phyloP scores from a whole-genome alignment of 2,113 vertebrate species.

The Pangasianodon gigas region DNA sequence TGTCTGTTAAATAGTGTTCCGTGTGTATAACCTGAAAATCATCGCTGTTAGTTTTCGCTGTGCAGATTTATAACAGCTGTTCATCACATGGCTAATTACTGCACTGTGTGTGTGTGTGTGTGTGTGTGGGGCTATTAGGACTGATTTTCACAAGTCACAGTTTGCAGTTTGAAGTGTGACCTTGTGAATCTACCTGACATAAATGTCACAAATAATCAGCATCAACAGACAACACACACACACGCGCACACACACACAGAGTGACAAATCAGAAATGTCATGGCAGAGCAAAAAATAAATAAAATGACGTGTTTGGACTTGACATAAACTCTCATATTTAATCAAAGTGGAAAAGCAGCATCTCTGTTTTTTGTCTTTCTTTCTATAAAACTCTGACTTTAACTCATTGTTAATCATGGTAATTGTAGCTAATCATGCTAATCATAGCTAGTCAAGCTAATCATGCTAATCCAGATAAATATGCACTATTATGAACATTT shows the following conservation, averaged over 20 bases:
- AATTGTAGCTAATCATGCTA: not conserved
- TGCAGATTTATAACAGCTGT: slow-evolving; percentile 44
- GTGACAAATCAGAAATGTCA: slow-evolving; percentile 24
- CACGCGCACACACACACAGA: slow-evolving; percentile 17
- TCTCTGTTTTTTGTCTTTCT: not conserved
- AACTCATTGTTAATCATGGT: not conserved
- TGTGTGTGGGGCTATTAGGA: not conserved
- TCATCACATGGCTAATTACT: slow-evolving; percentile 48
- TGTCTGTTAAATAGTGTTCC: not conserved
- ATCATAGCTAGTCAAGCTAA: not conserved
- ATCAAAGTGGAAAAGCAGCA: not conserved
- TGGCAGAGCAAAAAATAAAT: not conserved
- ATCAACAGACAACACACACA: slow-evolving; percentile 24
- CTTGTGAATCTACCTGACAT: slow-evolving; percentile 42
- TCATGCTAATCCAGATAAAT: not conserved
- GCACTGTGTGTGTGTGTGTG: slow-evolving; percentile 25
- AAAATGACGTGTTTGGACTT: not conserved
- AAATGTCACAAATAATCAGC: slow-evolving; percentile 45
- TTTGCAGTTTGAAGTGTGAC: slow-evolving; percentile 36
- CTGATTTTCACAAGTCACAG: slow-evolving; percentile 48
- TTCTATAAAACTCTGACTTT: not conserved
- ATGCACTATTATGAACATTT: not conserved
- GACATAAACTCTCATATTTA: not conserved
- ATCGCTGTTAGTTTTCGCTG: slow-evolving; percentile 20
- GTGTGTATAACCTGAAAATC: slow-evolving; percentile 7